A percentile compares a stretch with the other conserved stretches of the same genome.
phyloP scores from a whole-genome alignment of 2,113 vertebrate species.

The Tretioscincus oriximinensis region DNA sequence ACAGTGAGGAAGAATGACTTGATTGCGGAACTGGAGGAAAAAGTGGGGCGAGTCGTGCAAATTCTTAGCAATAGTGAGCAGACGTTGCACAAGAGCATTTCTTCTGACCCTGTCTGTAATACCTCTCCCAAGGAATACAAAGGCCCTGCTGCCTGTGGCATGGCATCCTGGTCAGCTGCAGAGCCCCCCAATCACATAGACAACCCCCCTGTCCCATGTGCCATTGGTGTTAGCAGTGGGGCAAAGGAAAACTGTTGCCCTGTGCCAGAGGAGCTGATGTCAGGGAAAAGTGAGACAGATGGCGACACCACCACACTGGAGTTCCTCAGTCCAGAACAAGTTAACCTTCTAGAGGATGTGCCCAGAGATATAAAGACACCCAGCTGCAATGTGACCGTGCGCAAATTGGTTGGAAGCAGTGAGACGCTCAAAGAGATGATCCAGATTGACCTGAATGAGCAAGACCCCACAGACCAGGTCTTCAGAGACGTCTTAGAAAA shows the following conservation, averaged over 20 bases:
- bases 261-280: conserved; percentile 43
- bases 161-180: conserved; percentile 42
- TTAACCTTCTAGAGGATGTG: conserved; percentile 72
- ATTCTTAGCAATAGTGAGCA: conserved; percentile 37
- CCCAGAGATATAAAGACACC: conserved; percentile 64
- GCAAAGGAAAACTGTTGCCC: conserved; percentile 49
- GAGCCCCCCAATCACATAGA: conserved; percentile 27
- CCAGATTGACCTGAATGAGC: conserved; percentile 77
- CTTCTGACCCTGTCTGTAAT: neutral
- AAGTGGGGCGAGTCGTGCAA: conserved; percentile 33
- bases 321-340: conserved; percentile 64
- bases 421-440: conserved; percentile 76
- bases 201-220: conserved; percentile 40
- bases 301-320: conserved; percentile 54
- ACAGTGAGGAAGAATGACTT: conserved; percentile 42
- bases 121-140: conserved; percentile 35
- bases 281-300: conserved; percentile 51
- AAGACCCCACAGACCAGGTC: conserved; percentile 72
- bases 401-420: conserved; percentile 68
- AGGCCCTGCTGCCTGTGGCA: conserved; percentile 25
- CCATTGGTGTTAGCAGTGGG: neutral
- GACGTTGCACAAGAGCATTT: conserved; percentile 13
- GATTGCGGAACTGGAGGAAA: conserved; percentile 31
- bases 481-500: conserved; percentile 78
- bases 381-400: conserved; percentile 59